A percentile compares a stretch with the other conserved stretches of the same genome.
Conservation (phyloP, 2,797 vertebrate species). For the Peromyscus eremicus region DNA sequence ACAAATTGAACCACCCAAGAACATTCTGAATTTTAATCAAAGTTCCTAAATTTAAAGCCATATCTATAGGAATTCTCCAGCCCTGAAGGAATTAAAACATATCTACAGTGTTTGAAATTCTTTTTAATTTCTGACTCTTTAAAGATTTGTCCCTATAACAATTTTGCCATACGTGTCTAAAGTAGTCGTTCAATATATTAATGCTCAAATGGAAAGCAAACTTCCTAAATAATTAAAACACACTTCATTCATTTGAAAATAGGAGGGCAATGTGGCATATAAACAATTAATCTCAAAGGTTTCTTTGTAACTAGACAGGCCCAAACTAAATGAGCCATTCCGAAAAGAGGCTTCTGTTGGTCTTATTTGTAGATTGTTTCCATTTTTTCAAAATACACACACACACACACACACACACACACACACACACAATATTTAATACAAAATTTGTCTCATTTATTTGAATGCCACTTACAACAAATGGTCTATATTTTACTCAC, state of each 20-base stretch:
- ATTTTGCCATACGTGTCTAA: conserved; percentile 34
- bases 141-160: conserved; percentile 30
- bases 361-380: background rate
- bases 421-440: conserved; percentile 10
- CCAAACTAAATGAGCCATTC: background rate
- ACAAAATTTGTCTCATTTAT: conserved; percentile 46
- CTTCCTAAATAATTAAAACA: conserved; percentile 69
- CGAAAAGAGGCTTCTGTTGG: background rate
- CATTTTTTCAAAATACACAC: background rate
- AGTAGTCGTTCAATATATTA: background rate
- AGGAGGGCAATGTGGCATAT: conserved; percentile 3
- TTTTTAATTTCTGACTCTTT: conserved; percentile 68
- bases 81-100: background rate
- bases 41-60: background rate
- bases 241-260: conserved; percentile 72
- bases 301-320: background rate
- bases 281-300: conserved; percentile 51
- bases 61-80: background rate
- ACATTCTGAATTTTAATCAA: conserved; percentile 39
- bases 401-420: background rate
- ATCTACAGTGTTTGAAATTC: background rate
- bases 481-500: conserved; percentile 42
- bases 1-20: background rate
- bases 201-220: background rate
- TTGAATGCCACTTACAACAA: conserved; percentile 66